Base-by-base conservation (phyloP, 1,140 invertebrate species). In the Onthophagus taurus region DNA sequence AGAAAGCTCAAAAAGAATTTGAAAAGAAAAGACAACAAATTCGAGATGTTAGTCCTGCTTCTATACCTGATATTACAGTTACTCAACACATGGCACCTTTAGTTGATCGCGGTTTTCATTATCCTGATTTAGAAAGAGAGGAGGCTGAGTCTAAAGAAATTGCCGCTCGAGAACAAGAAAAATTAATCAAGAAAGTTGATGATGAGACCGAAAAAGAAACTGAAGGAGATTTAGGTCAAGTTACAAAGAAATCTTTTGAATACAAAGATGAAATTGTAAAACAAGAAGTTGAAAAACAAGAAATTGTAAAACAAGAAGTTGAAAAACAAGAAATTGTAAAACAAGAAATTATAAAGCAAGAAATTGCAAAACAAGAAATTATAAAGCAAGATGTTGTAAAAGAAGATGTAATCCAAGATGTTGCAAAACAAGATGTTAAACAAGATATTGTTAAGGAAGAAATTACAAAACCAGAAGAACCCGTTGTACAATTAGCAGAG, bases 31-130 rank as follows among this genome's bases (percentile, higher is more conserved):
- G 58, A 1, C 57, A 64, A 30, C 63, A 67, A 33, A 57, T 63
- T 45, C 63, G 64, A 38, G 61, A 68, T 47, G 62, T 34, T 54
- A 69, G 67, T 45, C 69, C 69, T 39, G 68, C 69, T 35, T 65
- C 68, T 35, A 77, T 83, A 51, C 80, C 80, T 14, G 77, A 80
- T 55, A 83, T 83, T 39, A 81, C 73, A 53, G 71, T 82, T 9
- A 82, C 80, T 2, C 71, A 81, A 54, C 75, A 81, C 51, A 67
- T 76, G 61, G 61, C 70, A 35, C 71, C 70, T 20, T 52, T 69
- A 31, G 52, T 61, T 12, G 64, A 70, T 41, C 54, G 56, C 44
- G 63, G 59, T 24, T 72, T 70, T 52, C 57, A 58, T 23, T 74
- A 74, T 55, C 68, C 71, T 18, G 73, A 75, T 49, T 59, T 71